phyloP scores from a whole-genome alignment of 2,888 invertebrate species.

The Alloplasta piceator region DNA sequence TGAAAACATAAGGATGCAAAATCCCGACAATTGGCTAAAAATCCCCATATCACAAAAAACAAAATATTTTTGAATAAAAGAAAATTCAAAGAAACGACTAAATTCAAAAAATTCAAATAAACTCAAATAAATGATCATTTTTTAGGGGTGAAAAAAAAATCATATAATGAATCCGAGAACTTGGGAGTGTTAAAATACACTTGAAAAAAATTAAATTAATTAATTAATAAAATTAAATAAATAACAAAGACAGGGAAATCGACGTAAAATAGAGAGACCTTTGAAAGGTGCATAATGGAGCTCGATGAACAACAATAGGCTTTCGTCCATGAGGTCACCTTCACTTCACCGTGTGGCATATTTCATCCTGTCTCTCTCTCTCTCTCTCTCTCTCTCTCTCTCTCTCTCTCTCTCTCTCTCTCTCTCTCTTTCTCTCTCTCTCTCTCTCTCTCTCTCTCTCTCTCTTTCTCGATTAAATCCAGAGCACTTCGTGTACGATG shows the following conservation, averaged over 20 bases:
- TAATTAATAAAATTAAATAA: background rate
- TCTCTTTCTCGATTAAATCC: conserved; percentile 5
- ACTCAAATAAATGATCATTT: too few relatives aligned
- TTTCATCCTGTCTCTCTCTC: background rate
- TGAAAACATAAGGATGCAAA: too few relatives aligned
- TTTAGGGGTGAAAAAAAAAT: too few relatives aligned
- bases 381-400: conserved; percentile 2
- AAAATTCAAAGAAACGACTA: too few relatives aligned
- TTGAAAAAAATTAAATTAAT: background rate
- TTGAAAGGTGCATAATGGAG: background rate
- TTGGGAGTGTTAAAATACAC: background rate
- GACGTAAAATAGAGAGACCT: conserved; percentile 7
- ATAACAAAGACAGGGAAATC: background rate
- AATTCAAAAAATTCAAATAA: too few relatives aligned
- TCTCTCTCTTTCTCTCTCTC: conserved; percentile 4
- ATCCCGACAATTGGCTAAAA: too few relatives aligned
- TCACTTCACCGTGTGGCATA: conserved; percentile 15
- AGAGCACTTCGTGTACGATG: background rate
- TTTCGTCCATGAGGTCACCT: conserved; percentile 37
- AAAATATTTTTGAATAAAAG: too few relatives aligned
- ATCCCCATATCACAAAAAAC: too few relatives aligned
- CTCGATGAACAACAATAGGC: conserved; percentile 35
- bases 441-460: too few relatives aligned
- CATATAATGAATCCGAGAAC: background rate
- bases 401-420: too few relatives aligned